Conservation (phyloP, 53 echinoderm and acorn worm species). For the Crossaster papposus region DNA sequence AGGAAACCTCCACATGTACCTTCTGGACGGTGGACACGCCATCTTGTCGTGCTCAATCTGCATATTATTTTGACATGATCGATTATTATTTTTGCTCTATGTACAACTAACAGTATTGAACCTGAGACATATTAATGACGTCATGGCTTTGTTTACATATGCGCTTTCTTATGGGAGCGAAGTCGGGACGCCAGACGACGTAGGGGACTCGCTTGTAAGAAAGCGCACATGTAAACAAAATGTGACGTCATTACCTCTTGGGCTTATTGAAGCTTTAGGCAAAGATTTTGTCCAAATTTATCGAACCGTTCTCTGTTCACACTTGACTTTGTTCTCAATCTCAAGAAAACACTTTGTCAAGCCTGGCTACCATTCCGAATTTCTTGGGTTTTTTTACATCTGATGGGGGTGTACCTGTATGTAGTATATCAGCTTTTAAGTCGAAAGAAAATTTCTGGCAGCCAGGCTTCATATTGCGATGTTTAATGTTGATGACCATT, state of each 20-base stretch:
- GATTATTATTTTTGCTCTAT: background rate
- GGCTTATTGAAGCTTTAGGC: no score
- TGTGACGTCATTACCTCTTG: no score
- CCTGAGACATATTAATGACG: no score
- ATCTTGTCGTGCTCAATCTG: background rate
- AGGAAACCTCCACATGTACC: background rate
- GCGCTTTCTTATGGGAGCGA: no score
- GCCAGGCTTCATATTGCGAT: slow-evolving; percentile 45
- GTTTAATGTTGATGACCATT: slow-evolving; percentile 27
- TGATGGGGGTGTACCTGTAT: slow-evolving; percentile 54
- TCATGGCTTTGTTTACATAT: no score
- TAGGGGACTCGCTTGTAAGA: no score
- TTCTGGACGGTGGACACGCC: background rate
- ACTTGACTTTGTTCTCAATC: background rate
- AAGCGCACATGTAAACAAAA: no score
- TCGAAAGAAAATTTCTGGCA: slow-evolving; percentile 44
- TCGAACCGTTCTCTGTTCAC: no score
- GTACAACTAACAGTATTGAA: background rate
- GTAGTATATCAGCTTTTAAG: slow-evolving; percentile 58
- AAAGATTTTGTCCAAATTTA: background rate
- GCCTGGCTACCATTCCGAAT: slow-evolving; percentile 41
- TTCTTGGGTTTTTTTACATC: slow-evolving; percentile 48
- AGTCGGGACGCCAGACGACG: no score
- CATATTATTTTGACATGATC: background rate
- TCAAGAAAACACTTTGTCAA: background rate